Base-by-base conservation (phyloP, 2,797 vertebrate genomes). In the Channallabes apus region DNA sequence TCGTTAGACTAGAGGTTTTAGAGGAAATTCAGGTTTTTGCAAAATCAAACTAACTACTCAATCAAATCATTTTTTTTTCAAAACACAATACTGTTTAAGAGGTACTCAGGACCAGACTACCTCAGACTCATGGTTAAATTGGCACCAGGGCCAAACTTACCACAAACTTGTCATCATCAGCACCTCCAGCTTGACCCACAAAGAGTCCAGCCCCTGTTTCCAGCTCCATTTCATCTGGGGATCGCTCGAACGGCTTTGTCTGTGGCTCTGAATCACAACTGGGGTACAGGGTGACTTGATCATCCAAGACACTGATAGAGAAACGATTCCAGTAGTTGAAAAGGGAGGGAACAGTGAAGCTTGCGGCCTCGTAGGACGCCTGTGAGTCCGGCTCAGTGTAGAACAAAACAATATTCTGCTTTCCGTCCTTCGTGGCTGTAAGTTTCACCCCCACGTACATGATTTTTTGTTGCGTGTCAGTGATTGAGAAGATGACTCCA, bases 391-490 rank as follows among this genome's bases (percentile, higher is more conserved):
- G 96, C 87, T 98, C 96, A 0, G 97, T 97, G 94, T 98, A 98
- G 88, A 96, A 97, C 82, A 99, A 93, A 75, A 97, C 92, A 83
- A 99, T 90, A 0, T 95, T 85, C 91, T 97, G 98, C 29, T 93
- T 92, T 65, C 91, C 91, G 0, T 65, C 90, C 22, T 68, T 91
- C 76, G 95, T 94, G 0, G 90, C 92, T 0, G 97, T 95, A 83
- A 99, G 94, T 91, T 98, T 99, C 65, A 97, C 96, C 0, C 96
- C 98, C 81, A 99, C 90, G 0, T 96, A 95, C 91, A 98, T 95
- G 89, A 97, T 90, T 4, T 92, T 90, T 92, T 98, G 97, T 0
- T 89, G 89, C 9, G 94, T 90, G n/a, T 99, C 97, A 0, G 96
- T 98, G 92, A 99, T 1, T 0, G 98, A 96, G 41, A 99, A 96